Base-by-base conservation (phyloP, 2,113 vertebrate genomes). In the Ariopsis seemanni region DNA sequence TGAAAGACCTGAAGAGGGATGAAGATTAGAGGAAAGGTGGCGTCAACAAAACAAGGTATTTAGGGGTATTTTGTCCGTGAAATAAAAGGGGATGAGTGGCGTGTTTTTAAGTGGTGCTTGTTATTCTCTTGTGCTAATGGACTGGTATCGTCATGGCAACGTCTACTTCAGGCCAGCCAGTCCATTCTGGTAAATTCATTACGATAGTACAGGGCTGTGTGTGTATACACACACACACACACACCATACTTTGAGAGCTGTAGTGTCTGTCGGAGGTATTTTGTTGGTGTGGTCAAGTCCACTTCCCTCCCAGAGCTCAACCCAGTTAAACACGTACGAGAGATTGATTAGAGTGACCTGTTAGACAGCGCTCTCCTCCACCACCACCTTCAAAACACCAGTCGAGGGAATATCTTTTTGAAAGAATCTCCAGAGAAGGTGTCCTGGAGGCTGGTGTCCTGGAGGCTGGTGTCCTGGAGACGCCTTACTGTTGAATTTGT, bases 131-230 rank as follows among this genome's bases (percentile, higher is more conserved):
- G 77, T 55, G 30, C 88, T 94, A 92, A 93, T 92, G 92, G 93
- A 89, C 89, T 87, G 85, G 89, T 84, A 84, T 93, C 90, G 71
- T 92, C 92, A 94, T 93, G 91, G 90, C 86, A 94, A 94, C 92
- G 3, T 55, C 84, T 75, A 85, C 85, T 86, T 86, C 88, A 88
- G 25, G 84, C 62, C 55, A 80, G 90, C 58, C 87, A 22, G 53
- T 86, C 74, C 84, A 85, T 72, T 53, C 5, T 5, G 11, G 17
- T 79, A 52, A 63, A 89, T 89, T 83, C 85, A 92, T 88, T 84
- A 85, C 7, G 65, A 20, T 52, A n/a, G 25, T 27, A 83, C 9
- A 71, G 86, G 27, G 25, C 22, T 8, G 7, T 9, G 2, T 22
- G 14, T 2, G 30, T 15, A 83, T 20, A 63, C 58, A 42, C 55